phyloP scores from a whole-genome alignment of 2,888 invertebrate species.

The Sisyra nigra region DNA sequence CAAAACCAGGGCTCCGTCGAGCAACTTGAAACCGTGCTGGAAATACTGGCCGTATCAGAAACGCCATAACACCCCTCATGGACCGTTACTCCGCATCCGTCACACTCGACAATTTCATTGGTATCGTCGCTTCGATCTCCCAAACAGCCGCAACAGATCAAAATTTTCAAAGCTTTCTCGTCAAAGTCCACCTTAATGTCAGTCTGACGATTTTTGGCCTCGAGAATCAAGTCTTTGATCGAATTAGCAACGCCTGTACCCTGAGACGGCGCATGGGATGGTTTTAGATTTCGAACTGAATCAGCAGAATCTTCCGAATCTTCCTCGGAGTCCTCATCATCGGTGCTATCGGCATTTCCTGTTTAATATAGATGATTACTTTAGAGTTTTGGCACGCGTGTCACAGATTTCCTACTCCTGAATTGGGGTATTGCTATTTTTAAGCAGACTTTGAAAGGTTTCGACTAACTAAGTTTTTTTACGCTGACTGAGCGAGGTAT shows the following conservation, averaged over 20 bases:
- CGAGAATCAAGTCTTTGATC: neutral
- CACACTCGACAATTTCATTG: constrained; percentile 95
- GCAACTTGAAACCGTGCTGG: constrained; percentile 84
- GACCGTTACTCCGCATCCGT: constrained; percentile 89
- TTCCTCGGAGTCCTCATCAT: constrained; percentile 25
- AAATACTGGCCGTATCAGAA: constrained; percentile 77
- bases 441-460: no score
- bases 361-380: no score
- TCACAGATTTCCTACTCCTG: no score
- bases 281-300: constrained; percentile 23
- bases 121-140: constrained; percentile 85
- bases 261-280: constrained; percentile 13
- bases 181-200: constrained; percentile 17
- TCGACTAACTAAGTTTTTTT: no score
- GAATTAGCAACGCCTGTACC: constrained; percentile 14
- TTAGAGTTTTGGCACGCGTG: no score
- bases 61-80: constrained; percentile 97
- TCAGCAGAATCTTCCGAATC: constrained; percentile 27
- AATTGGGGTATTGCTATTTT: no score
- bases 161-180: constrained; percentile 43
- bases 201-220: neutral
- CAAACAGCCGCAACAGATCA: constrained; percentile 84
- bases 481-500: no score
- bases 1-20: constrained; percentile 99
- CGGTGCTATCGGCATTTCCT: constrained; percentile 10